Evolutionary conservation across 1,140 invertebrate species (phyloP).

Genomic region (Coelopa frigida): DNA sequence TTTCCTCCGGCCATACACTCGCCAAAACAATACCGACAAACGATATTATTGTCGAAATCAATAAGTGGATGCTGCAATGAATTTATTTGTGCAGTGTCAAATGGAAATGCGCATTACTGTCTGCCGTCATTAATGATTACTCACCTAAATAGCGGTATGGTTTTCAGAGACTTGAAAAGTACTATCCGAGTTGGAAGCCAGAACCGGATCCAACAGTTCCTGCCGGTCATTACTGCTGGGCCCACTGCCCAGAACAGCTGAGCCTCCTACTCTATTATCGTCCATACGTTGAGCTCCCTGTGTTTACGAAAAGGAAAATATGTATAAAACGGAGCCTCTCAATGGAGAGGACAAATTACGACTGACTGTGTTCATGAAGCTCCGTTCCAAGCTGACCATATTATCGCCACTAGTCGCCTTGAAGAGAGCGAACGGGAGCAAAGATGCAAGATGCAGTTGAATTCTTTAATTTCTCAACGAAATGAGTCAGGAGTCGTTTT

Average conservation of each 20-base stretch:
- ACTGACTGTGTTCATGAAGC: too few species aligned
- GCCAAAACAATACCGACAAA: constrained; percentile 53
- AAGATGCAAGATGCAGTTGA: too few species aligned
- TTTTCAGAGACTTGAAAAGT: constrained; percentile 33
- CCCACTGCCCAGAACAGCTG: too few species aligned
- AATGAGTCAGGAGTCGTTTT: too few species aligned
- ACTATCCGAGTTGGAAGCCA: constrained; percentile 19
- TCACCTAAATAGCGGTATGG: constrained; percentile 41
- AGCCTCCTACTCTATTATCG: too few species aligned
- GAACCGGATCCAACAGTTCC: constrained; percentile 15
- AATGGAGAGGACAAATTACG: too few species aligned
- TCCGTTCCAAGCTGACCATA: too few species aligned
- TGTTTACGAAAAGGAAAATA: neutral
- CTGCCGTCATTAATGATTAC: neutral
- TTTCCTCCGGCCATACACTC: constrained; percentile 48
- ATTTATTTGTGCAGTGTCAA: neutral
- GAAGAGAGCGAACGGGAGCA: too few species aligned
- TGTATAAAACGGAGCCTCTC: too few species aligned
- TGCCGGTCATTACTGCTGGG: constrained; percentile 14
- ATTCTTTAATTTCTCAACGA: too few species aligned
- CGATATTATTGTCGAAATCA: constrained; percentile 51
- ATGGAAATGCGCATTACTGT: neutral
- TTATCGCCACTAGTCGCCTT: too few species aligned
- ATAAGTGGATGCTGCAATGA: constrained; percentile 41
- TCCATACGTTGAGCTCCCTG: constrained; percentile 9